Evolutionary conservation across 2,113 vertebrate species (phyloP).

Genomic region (Nesogale talazaci): DNA sequence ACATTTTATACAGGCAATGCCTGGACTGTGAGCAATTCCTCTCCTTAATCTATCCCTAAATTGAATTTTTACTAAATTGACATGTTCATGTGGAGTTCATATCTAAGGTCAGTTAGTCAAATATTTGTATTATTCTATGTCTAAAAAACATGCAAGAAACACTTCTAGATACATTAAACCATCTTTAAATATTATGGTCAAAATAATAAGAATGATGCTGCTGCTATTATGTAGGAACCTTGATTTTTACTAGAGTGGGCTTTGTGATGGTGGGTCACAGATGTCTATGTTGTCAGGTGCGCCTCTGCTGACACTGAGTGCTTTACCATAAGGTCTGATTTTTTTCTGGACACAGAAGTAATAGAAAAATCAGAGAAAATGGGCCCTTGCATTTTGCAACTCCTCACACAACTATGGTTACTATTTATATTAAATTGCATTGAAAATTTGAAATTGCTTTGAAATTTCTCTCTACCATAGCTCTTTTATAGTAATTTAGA

Average conservation of each 20-base stretch:
- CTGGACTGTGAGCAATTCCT: not conserved
- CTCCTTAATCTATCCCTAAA: not conserved
- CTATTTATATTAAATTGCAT: fast-evolving
- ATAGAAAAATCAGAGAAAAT: not conserved
- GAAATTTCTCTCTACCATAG: not conserved
- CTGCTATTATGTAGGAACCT: not conserved
- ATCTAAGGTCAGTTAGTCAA: not conserved
- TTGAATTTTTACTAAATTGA: not conserved
- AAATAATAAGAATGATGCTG: not conserved
- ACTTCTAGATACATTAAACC: not conserved
- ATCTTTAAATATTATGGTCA: not conserved
- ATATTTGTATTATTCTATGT: not conserved
- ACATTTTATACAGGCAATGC: not conserved
- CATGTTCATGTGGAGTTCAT: not conserved
- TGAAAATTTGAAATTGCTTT: not conserved
- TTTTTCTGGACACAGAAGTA: not conserved
- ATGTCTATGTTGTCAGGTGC: not conserved
- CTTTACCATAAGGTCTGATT: not conserved
- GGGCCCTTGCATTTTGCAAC: not conserved
- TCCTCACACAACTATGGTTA: fast-evolving
- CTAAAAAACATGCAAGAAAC: not conserved
- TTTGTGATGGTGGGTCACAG: not conserved
- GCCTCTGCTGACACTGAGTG: too few species aligned
- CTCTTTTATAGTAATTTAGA: not conserved
- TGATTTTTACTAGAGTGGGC: not conserved